These are phyloP conservation scores for Lonchura striata DNA, from an alignment of 2,113 vertebrate genomes.

Conservation along the genomic window DNA sequence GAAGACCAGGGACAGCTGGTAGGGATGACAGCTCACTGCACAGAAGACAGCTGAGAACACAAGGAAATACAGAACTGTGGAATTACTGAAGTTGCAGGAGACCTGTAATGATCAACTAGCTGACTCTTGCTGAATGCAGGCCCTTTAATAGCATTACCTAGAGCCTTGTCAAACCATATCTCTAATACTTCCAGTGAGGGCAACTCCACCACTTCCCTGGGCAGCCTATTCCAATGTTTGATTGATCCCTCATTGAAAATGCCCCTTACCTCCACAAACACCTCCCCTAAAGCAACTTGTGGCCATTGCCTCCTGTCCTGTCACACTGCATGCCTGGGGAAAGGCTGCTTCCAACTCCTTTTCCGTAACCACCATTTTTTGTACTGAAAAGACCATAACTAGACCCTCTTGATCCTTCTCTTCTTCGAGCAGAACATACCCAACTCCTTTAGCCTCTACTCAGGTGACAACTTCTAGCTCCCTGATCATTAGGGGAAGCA, in stretches of 20 bases:
- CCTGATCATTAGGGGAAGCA: background rate
- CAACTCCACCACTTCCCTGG: background rate
- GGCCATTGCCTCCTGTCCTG: background rate
- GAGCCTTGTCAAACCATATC: background rate
- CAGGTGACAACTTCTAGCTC: background rate
- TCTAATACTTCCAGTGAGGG: background rate
- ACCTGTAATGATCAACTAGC: background rate
- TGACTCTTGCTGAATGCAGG: background rate
- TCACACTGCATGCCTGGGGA: background rate
- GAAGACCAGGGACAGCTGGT: background rate
- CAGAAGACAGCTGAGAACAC: background rate
- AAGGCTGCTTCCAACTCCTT: background rate
- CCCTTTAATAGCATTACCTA: background rate
- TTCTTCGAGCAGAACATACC: background rate
- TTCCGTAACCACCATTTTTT: background rate
- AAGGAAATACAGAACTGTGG: background rate
- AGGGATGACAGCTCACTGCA: background rate
- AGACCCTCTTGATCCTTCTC: background rate
- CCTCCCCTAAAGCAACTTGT: background rate
- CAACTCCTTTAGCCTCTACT: background rate
- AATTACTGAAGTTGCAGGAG: background rate
- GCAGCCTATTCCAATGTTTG: background rate
- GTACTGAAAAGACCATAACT: background rate
- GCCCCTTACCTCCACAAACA: background rate
- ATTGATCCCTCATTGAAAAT: accelerated